These are phyloP conservation scores for Iguana delicatissima DNA, from an alignment of 2,797 vertebrate species.

Conservation along the genomic window DNA sequence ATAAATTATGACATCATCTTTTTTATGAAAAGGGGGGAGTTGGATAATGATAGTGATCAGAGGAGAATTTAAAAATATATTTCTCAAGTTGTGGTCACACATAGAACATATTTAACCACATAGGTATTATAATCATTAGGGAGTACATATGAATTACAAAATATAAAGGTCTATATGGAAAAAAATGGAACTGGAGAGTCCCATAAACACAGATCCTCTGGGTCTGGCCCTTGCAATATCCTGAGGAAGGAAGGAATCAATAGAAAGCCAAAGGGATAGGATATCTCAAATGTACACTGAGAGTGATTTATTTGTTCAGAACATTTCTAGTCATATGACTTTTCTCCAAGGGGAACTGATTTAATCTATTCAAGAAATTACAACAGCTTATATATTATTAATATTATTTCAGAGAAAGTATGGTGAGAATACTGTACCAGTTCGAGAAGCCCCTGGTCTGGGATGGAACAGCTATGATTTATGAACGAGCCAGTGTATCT, in stretches of 20 bases:
- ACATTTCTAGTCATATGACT: not conserved
- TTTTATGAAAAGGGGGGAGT: constrained; percentile 59
- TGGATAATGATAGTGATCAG: not conserved
- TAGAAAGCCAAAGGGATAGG: not conserved
- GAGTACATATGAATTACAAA: constrained; percentile 39
- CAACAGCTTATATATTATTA: not conserved
- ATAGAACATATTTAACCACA: constrained; percentile 13
- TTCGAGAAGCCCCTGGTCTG: not conserved
- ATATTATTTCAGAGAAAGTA: not conserved
- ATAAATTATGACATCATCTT: constrained; percentile 78
- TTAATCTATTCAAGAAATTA: not conserved
- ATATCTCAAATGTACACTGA: not conserved
- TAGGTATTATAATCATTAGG: constrained; percentile 35
- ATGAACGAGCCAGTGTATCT: not conserved
- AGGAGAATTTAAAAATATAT: constrained; percentile 16
- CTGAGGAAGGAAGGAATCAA: not conserved
- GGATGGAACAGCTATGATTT: not conserved
- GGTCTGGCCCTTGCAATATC: not conserved
- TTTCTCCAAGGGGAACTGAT: not conserved
- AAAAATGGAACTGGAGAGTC: too few relatives aligned
- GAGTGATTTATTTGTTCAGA: not conserved
- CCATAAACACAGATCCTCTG: not conserved
- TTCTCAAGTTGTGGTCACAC: constrained; percentile 32
- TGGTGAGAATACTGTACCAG: not conserved
- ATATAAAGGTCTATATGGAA: not conserved